Evolutionary conservation across 1,140 invertebrate species (phyloP).

Genomic region (Ceratoteleas bidentatus): DNA sequence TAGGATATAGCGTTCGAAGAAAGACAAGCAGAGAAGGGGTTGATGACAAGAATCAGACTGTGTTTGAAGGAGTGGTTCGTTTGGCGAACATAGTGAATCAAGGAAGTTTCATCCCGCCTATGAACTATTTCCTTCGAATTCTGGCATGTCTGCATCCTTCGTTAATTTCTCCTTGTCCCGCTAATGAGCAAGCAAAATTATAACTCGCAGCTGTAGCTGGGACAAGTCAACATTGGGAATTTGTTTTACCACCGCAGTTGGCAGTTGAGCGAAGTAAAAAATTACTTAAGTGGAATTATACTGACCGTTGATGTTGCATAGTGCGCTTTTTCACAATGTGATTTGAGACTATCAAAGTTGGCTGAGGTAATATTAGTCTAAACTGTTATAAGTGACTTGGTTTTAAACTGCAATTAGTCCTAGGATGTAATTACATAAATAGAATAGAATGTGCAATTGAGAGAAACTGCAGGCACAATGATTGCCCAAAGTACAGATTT

Average conservation of each 20-base stretch:
- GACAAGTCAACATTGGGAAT: constrained; percentile 18
- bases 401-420: too few relatives aligned
- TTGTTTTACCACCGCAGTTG: constrained; percentile 1
- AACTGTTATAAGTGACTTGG: too few relatives aligned
- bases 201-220: constrained; percentile 55
- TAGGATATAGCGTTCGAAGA: constrained; percentile 45
- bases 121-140: constrained; percentile 58
- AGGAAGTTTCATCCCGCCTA: constrained; percentile 59
- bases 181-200: constrained; percentile 71
- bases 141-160: constrained; percentile 48
- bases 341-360: too few relatives aligned
- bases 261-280: too few relatives aligned
- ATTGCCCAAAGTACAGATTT: too few relatives aligned
- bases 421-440: too few relatives aligned
- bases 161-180: constrained; percentile 57
- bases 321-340: too few relatives aligned
- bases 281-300: too few relatives aligned
- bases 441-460: too few relatives aligned
- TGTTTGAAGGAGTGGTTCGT: constrained; percentile 64
- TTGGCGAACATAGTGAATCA: constrained; percentile 60
- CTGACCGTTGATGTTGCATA: too few relatives aligned
- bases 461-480: too few relatives aligned
- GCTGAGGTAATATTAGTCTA: too few relatives aligned
- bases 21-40: constrained; percentile 57
- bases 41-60: constrained; percentile 62